These are phyloP conservation scores for Leucoraja erinaceus DNA, from an alignment of 2,113 vertebrate species.

Conservation along the genomic window DNA sequence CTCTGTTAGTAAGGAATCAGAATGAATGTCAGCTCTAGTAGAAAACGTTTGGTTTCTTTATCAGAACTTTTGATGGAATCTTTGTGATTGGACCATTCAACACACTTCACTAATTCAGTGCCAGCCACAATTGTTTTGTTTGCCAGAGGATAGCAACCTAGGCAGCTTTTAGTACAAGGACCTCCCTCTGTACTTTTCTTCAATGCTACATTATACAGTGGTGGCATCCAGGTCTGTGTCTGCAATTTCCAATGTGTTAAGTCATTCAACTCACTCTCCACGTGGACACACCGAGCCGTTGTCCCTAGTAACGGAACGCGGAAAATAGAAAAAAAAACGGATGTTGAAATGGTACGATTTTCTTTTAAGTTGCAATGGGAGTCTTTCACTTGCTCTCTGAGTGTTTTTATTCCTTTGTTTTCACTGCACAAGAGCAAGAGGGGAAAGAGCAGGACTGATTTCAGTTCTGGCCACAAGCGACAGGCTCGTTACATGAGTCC, in stretches of 20 bases:
- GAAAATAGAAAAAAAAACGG: not conserved
- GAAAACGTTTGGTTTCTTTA: slow-evolving; percentile 15
- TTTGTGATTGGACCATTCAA: not conserved
- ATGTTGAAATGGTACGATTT: not conserved
- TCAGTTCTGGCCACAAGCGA: not conserved
- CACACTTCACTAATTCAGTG: not conserved
- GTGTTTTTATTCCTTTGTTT: slow-evolving; percentile 15
- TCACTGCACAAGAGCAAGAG: not conserved
- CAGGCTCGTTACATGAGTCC: no score
- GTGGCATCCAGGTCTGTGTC: not conserved
- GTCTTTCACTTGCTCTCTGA: not conserved
- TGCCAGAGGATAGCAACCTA: not conserved
- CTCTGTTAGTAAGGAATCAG: not conserved
- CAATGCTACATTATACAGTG: not conserved
- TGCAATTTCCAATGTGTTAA: not conserved
- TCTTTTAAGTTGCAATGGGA: not conserved
- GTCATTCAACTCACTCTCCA: not conserved
- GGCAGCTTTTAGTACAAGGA: not conserved
- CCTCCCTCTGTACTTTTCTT: not conserved
- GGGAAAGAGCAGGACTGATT: not conserved
- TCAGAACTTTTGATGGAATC: slow-evolving; percentile 12
- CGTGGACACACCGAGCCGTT: not conserved
- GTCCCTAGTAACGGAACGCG: not conserved
- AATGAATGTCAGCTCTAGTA: not conserved
- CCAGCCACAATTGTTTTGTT: not conserved